Evolutionary conservation across 2,888 invertebrate genomes (phyloP).

Genomic region (Salticus scenicus): DNA sequence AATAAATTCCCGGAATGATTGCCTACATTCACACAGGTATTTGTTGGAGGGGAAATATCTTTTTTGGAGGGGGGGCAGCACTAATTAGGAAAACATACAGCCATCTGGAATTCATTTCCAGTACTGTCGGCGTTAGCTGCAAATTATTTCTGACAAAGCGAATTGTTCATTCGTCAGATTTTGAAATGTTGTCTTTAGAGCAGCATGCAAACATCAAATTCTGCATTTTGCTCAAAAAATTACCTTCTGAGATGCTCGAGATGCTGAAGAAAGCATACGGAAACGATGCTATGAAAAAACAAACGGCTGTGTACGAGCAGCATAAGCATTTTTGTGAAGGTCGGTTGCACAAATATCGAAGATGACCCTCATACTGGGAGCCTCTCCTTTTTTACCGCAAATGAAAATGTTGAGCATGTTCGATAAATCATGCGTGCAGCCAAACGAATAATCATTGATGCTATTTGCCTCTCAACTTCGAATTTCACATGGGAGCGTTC

Average conservation of each 20-base stretch:
- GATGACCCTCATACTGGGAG: neutral
- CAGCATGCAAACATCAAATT: conserved; percentile 43
- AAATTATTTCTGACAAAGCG: conserved; percentile 20
- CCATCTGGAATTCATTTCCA: conserved; percentile 14
- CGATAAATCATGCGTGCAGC: neutral
- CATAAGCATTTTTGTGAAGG: conserved; percentile 27
- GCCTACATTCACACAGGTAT: neutral
- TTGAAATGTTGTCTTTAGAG: conserved; percentile 19
- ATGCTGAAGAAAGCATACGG: conserved; percentile 10
- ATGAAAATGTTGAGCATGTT: neutral
- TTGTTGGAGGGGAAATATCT: neutral
- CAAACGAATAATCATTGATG: conserved; percentile 12
- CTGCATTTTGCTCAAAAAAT: conserved; percentile 3
- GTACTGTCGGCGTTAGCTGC: neutral
- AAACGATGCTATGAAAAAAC: neutral
- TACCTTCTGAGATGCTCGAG: neutral
- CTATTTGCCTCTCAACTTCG: conserved; percentile 1
- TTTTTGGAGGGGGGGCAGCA: neutral
- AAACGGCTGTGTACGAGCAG: conserved; percentile 16
- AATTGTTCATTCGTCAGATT: conserved; percentile 14
- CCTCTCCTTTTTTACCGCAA: neutral
- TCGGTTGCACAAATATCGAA: conserved; percentile 18
- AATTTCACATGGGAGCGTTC: conserved; percentile 23
- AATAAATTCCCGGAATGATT: neutral
- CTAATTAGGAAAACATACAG: conserved; percentile 11